Evolutionary conservation across 2,888 invertebrate genomes (phyloP).

Genomic region (Hypomecis punctinalis): DNA sequence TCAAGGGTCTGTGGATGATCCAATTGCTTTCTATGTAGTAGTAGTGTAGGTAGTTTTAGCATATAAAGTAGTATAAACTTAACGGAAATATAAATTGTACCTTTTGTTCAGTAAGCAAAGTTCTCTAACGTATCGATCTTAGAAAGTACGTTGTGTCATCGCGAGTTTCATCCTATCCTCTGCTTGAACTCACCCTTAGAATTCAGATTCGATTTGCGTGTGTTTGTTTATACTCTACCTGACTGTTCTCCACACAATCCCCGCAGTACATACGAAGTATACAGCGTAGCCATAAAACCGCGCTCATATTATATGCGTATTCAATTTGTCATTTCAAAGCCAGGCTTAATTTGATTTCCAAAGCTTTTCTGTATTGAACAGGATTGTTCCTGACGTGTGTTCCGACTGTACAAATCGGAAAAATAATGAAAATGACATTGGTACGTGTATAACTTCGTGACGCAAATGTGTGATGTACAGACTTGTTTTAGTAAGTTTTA

Average conservation of each 20-base stretch:
- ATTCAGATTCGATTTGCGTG: constrained; percentile 3
- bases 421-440: constrained; percentile 24
- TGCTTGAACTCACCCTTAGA: neutral
- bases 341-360: constrained; percentile 43
- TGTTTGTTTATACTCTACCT: constrained; percentile 10
- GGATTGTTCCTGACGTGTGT: constrained; percentile 43
- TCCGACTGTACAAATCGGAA: constrained; percentile 33
- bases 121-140: too few species aligned
- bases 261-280: constrained; percentile 8
- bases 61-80: too few species aligned
- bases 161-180: too few species aligned
- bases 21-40: too few species aligned
- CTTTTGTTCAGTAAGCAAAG: too few species aligned
- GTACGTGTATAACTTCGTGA: constrained; percentile 17
- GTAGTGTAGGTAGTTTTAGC: too few species aligned
- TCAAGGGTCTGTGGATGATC: too few species aligned
- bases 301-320: constrained; percentile 37
- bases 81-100: too few species aligned
- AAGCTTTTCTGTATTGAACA: constrained; percentile 39
- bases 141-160: too few species aligned
- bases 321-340: constrained; percentile 45
- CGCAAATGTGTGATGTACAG: neutral
- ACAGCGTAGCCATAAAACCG: constrained; percentile 26
- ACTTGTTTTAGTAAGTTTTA: neutral
- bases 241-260: neutral